phyloP scores from a whole-genome alignment of 2,888 invertebrate genomes.

The Vannuccia rotundouncinata region DNA sequence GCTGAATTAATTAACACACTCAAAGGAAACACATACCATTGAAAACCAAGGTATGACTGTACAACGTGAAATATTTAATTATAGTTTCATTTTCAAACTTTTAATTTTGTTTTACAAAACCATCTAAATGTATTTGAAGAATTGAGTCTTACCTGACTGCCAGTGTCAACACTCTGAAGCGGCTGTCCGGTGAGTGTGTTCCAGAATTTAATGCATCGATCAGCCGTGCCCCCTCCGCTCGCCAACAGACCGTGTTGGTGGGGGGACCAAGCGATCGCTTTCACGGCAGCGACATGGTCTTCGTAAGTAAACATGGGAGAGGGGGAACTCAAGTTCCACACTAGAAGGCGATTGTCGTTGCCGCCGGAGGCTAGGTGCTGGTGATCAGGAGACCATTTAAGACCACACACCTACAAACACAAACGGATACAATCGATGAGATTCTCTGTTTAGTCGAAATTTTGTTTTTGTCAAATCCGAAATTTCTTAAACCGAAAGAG shows the following conservation, averaged over 20 bases:
- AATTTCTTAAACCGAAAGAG: too few relatives aligned
- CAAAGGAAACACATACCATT: too few relatives aligned
- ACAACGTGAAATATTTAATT: too few relatives aligned
- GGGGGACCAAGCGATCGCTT: constrained; percentile 97
- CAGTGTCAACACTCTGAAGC: constrained; percentile 94
- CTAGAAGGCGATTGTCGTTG: constrained; percentile 89
- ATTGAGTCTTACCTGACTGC: constrained; percentile 66
- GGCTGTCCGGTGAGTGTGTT: constrained; percentile 94
- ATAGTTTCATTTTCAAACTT: too few relatives aligned
- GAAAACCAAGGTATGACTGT: too few relatives aligned
- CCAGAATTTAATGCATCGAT: constrained; percentile 92
- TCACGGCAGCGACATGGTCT: constrained; percentile 83
- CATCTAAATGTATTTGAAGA: too few relatives aligned
- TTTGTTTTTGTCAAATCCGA: too few relatives aligned
- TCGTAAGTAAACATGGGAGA: constrained; percentile 85
- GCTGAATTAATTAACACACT: too few relatives aligned
- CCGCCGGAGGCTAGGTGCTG: constrained; percentile 95
- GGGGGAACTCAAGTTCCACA: constrained; percentile 67
- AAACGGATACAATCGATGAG: constrained; percentile 32
- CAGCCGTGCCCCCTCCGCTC: constrained; percentile 97
- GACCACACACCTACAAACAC: constrained; percentile 68
- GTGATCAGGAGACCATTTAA: constrained; percentile 97
- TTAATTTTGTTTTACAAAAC: too few relatives aligned
- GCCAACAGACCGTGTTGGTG: constrained; percentile 93
- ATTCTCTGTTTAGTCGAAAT: too few relatives aligned